Evolutionary conservation across 2,797 vertebrate genomes (phyloP), one percentile per base, ranked within the genome.

Genomic region (Rhynchotus rufescens): DNA sequence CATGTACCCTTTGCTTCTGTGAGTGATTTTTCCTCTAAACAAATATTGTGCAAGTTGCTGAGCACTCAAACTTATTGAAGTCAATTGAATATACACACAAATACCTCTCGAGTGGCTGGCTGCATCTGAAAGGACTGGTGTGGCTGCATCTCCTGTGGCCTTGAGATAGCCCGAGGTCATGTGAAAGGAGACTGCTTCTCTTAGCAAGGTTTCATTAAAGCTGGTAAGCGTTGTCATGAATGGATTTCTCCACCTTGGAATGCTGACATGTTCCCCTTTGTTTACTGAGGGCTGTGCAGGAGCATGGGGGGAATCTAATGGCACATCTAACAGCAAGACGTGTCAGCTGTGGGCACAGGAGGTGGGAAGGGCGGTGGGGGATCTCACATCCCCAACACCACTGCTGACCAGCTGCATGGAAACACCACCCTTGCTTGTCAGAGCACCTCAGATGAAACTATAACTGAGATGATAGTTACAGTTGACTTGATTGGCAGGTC

Each of bases 21-120:
- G 51, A 79, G 65, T 23, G 82, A 66, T 67, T 90, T 80, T 92
- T 91, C 85, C 26, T 87, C 42, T 80, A 81, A 96, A 81, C 68
- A 71, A 87, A 89, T 69, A 47, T 78, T 42, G 56, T 87, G 73
- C 44, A 83, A 92, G 73, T 45, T 92, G 44, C 44, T 73, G 57
- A 92, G 79, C 5, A 16, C n/a, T 92, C 75, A 62, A 15, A 38
- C 75, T 85, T 86, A 88, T 83, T 83, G 54, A 92, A 86, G 56
- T 56, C 83, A 84, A 13, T 66, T 88, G 57, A 74, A 65, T 59
- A 23, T 47, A 36, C 71, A 71, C 51, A 62, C 47, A 21, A 44
- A 36, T 74, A 71, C 47, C 20, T 67, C 28, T 59, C 0, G 4
- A 82, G 54, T 72, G 28, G 30, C 52, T 5, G 3, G 45, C 56